Percentiles rank a stretch among this genome's conserved stretches.
phyloP scores from a whole-genome alignment of 2,797 vertebrate genomes.

The Taeniopygia guttata region DNA sequence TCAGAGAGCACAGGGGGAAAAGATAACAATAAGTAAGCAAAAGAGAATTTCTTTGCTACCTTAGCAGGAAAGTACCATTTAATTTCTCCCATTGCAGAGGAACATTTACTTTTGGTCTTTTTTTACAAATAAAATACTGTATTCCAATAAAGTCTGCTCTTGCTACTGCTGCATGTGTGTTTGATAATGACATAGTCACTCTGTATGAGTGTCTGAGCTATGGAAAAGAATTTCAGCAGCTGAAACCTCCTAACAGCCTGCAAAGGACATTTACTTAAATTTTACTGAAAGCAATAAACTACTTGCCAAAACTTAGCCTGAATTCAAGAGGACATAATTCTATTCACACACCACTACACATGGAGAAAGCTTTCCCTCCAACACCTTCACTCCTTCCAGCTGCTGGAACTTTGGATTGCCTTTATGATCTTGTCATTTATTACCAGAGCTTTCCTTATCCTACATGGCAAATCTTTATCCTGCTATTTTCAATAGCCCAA shows the following conservation, averaged over 20 bases:
- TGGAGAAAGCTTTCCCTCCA: not conserved
- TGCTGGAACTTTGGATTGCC: not conserved
- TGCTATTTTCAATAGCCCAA: not conserved
- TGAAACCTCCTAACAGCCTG: not conserved
- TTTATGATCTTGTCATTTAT: not conserved
- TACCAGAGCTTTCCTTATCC: not conserved
- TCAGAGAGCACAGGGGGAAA: not conserved
- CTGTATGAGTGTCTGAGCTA: not conserved
- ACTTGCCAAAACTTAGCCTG: not conserved
- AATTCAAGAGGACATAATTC: not conserved
- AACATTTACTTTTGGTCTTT: not conserved
- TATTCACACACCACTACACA: not conserved
- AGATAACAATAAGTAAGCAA: not conserved
- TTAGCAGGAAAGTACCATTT: not conserved
- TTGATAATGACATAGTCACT: not conserved
- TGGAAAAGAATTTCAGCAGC: not conserved
- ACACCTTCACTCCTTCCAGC: not conserved
- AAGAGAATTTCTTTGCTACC: not conserved
- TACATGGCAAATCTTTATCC: not conserved
- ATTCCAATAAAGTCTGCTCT: not conserved
- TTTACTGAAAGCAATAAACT: not conserved
- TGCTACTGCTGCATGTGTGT: not conserved
- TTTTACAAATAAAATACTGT: not conserved
- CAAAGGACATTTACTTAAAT: not conserved
- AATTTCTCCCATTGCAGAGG: not conserved